Percentiles rank a stretch among this genome's conserved stretches.
Conservation (phyloP, 2,113 vertebrate genomes). For the Apteryx mantelli region DNA sequence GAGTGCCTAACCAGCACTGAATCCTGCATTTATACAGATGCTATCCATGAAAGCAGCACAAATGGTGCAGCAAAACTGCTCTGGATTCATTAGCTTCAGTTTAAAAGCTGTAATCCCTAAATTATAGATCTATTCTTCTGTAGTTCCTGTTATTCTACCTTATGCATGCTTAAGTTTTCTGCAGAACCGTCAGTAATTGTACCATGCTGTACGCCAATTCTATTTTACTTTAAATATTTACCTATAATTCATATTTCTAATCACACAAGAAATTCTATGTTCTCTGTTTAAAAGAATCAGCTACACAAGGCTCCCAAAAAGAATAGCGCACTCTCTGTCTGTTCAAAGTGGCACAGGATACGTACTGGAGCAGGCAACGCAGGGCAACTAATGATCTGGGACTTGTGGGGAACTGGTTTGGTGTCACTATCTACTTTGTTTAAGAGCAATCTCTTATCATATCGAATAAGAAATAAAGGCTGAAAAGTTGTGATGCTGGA, state of each 20-base stretch:
- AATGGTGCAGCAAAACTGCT: slow-evolving; percentile 29
- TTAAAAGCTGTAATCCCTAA: slow-evolving; percentile 27
- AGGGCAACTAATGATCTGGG: neutral
- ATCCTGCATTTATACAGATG: slow-evolving; percentile 19
- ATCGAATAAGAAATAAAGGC: neutral
- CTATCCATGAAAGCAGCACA: slow-evolving; percentile 26
- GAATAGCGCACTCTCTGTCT: neutral
- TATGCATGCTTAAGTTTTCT: neutral
- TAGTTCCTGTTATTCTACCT: fast-evolving
- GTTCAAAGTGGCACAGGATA: neutral
- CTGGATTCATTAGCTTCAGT: slow-evolving; percentile 37
- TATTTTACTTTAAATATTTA: neutral
- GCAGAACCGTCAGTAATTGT: neutral
- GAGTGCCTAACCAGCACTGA: neutral
- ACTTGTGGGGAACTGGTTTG: neutral
- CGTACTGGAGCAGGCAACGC: neutral
- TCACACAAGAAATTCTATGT: neutral
- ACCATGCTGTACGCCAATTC: neutral
- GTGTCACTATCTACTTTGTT: neutral
- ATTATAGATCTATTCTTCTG: slow-evolving; percentile 20
- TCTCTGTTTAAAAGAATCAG: neutral
- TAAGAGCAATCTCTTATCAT: neutral
- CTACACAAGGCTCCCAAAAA: neutral
- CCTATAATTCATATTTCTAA: neutral
- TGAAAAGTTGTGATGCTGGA: neutral